Base-by-base conservation (phyloP, 35 echinoderm and acorn worm genomes). In the Anneissia japonica region DNA sequence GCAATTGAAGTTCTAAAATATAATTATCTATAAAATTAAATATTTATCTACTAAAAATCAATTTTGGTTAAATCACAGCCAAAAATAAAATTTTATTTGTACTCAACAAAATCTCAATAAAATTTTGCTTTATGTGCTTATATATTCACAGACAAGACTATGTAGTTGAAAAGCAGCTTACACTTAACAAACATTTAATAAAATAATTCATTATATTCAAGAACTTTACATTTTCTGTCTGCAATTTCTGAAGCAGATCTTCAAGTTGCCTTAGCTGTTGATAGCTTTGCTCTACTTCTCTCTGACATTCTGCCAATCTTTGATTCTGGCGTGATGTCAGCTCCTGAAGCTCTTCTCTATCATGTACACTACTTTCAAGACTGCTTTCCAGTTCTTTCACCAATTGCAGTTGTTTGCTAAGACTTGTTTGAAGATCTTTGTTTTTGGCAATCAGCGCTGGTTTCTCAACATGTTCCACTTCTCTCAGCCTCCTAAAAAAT, bases 261-360 rank as follows among this genome's bases (percentile, higher is more conserved):
- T 87, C 80, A 40, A 94, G 38, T 21, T 74, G 40, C 73, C 76
- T 90, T 31, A 94, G 79, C 81, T 94, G 78, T 21, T 34, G 37
- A 29, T 90, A 84, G 46, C 87, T 90, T 13, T 72, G 37, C 83
- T 93, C 92, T 11, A 93, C 85, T 46, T 93, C 92, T 56, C 87
- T 45, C 83, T 93, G 92, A 30, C 85, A 93, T 30, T 93, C 86
- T 9, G 41, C 38, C 10, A 93, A 74, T 75, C 46, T 64, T 6
- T 84, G 76, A 31, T 73, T 89, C 86, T 97, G 95, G 21, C 81
- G 35, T 4, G 90, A 46, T 7, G 88, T 93, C 77, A 87, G 83
- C 26, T 93, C 88, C 32, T 39, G 81, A 14, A 97, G 74, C 21
- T 97, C 95, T 80, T 40, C 31, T 30, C 92, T 96, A 46, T 96